Conservation (phyloP, 2,888 invertebrate species). For the Exocentrus adspersus region DNA sequence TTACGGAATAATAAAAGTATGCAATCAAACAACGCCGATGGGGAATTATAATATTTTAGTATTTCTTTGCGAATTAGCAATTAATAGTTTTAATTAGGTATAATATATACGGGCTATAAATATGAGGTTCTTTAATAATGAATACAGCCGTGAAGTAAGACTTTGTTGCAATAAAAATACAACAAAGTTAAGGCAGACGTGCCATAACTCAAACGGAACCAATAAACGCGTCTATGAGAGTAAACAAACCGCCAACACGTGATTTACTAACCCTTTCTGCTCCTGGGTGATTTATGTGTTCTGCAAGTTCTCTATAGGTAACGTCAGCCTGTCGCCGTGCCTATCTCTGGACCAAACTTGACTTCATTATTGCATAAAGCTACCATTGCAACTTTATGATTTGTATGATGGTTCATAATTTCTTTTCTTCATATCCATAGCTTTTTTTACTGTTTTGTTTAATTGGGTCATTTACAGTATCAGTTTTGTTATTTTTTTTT, state of each 20-base stretch:
- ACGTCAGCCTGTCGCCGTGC: constrained; percentile 16
- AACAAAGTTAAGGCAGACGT: constrained; percentile 52
- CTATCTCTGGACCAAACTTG: background rate
- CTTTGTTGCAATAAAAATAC: constrained; percentile 53
- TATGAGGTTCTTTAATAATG: constrained; percentile 42
- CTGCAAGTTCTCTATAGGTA: constrained; percentile 16
- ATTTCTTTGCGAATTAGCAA: constrained; percentile 39
- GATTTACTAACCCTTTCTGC: constrained; percentile 46
- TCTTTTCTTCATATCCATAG: too few species aligned
- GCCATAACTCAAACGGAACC: constrained; percentile 52
- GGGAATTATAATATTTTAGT: constrained; percentile 22
- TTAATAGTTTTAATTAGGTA: constrained; percentile 47
- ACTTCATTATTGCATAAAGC: background rate
- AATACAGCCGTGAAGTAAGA: constrained; percentile 42
- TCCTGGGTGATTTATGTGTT: constrained; percentile 41
- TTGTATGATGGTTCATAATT: too few species aligned
- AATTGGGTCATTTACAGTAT: too few species aligned
- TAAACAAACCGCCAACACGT: constrained; percentile 56
- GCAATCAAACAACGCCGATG: constrained; percentile 15
- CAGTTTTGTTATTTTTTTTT: too few species aligned
- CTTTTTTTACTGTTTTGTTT: too few species aligned
- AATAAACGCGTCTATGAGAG: constrained; percentile 55
- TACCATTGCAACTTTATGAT: too few species aligned
- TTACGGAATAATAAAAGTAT: constrained; percentile 5
- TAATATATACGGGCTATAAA: constrained; percentile 43